phyloP scores from a whole-genome alignment of 2,888 invertebrate genomes.

The Synanthedon tipuliformis region DNA sequence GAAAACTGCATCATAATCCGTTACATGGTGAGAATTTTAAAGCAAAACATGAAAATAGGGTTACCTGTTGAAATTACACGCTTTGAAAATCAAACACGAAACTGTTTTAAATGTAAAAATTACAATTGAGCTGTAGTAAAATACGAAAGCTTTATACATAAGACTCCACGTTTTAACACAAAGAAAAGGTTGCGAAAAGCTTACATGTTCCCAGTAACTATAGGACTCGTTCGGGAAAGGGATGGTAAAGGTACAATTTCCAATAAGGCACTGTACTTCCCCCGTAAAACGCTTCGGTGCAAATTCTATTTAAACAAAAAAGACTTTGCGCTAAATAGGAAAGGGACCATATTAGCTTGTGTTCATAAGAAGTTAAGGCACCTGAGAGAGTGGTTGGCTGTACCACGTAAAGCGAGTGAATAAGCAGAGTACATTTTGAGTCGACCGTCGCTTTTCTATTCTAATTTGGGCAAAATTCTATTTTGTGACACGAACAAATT shows the following conservation, averaged over 20 bases:
- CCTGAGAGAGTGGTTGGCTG: neutral
- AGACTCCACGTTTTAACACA: conserved; percentile 38
- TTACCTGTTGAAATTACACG: neutral
- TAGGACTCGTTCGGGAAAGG: conserved; percentile 34
- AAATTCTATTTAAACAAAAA: neutral
- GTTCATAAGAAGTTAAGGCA: too few species aligned
- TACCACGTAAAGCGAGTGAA: conserved; percentile 35
- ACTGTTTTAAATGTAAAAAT: neutral
- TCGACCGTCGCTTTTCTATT: conserved; percentile 31
- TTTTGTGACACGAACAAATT: conserved; percentile 48
- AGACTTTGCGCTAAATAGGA: too few species aligned
- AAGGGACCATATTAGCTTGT: too few species aligned
- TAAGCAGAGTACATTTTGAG: conserved; percentile 32
- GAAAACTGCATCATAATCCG: too few species aligned
- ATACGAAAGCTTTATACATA: conserved; percentile 21
- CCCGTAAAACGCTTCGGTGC: neutral
- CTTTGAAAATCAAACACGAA: neutral
- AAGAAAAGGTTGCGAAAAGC: conserved; percentile 39
- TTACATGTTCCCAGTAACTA: conserved; percentile 19
- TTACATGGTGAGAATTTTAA: too few species aligned
- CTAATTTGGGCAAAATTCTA: conserved; percentile 47
- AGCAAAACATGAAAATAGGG: too few species aligned
- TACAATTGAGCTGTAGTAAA: neutral
- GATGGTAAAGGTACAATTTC: conserved; percentile 50
- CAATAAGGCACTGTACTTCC: conserved; percentile 29